Conservation (phyloP, 2,888 invertebrate genomes). For the Mesoligia furuncula region DNA sequence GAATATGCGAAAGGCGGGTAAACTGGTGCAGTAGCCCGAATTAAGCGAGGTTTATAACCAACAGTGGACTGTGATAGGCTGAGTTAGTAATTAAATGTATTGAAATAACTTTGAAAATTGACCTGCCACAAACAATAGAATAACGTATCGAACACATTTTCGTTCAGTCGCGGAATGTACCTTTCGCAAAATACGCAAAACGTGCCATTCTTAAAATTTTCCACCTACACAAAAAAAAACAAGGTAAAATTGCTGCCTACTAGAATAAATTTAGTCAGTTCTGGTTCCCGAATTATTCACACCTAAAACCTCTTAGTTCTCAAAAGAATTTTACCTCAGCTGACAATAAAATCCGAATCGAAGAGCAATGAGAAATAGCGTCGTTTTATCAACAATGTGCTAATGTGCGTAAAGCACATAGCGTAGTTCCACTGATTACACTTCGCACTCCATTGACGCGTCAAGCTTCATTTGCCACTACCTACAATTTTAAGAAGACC, state of each 20-base stretch:
- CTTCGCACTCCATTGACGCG: constrained; percentile 76
- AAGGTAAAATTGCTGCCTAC: background rate
- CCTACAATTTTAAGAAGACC: constrained; percentile 63
- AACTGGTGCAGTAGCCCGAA: background rate
- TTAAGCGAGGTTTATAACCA: too few relatives aligned
- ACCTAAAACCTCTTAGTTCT: background rate
- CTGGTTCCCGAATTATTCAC: constrained; percentile 12
- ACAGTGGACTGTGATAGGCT: background rate
- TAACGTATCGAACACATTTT: background rate
- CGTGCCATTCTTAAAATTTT: too few relatives aligned
- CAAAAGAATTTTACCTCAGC: constrained; percentile 34
- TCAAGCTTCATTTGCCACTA: constrained; percentile 75
- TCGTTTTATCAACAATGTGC: constrained; percentile 67
- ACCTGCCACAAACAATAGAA: background rate
- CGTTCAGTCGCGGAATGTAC: too few relatives aligned
- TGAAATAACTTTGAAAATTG: background rate
- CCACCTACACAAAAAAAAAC: background rate
- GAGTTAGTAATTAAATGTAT: background rate
- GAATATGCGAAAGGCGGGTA: background rate
- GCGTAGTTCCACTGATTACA: constrained; percentile 75
- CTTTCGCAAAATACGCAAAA: too few relatives aligned
- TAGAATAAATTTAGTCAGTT: constrained; percentile 6
- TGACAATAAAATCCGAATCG: constrained; percentile 57
- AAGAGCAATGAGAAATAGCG: constrained; percentile 62
- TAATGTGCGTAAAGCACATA: constrained; percentile 69